A percentile compares a stretch with the other conserved stretches of the same genome.
phyloP scores from a whole-genome alignment of 30 jellyfish, hydroid and myxozoan species.

The Hydractinia symbiolongicarpus region DNA sequence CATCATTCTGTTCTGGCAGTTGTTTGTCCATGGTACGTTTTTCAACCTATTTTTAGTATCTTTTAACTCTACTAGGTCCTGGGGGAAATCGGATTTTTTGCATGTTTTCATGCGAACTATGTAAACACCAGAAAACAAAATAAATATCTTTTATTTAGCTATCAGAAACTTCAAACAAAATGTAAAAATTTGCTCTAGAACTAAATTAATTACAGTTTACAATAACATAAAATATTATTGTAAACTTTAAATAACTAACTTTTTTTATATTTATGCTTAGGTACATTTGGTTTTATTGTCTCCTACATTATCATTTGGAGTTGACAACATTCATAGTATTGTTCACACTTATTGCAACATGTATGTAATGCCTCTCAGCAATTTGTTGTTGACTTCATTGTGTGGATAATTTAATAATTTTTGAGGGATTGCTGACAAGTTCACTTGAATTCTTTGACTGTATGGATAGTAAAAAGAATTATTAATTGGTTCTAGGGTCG shows the following conservation, averaged over 20 bases:
- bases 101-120: no score
- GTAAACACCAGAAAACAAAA: no score
- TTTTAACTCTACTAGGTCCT: neutral
- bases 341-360: constrained; percentile 54
- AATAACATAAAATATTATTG: no score
- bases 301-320: constrained; percentile 65
- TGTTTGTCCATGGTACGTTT: constrained; percentile 86
- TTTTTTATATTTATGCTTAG: constrained; percentile 25
- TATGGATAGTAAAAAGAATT: no score
- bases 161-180: no score
- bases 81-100: no score
- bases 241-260: neutral
- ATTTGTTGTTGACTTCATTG: neutral
- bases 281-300: constrained; percentile 94
- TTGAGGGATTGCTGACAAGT: no score
- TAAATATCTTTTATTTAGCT: no score
- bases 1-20: constrained; percentile 96
- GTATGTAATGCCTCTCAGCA: constrained; percentile 32
- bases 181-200: no score
- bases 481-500: constrained; percentile 60
- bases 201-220: no score
- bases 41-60: neutral
- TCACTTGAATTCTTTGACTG: no score
- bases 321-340: constrained; percentile 47
- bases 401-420: neutral